Evolutionary conservation across 2,888 invertebrate species (phyloP).

Genomic region (Oegoconia quadripuncta): DNA sequence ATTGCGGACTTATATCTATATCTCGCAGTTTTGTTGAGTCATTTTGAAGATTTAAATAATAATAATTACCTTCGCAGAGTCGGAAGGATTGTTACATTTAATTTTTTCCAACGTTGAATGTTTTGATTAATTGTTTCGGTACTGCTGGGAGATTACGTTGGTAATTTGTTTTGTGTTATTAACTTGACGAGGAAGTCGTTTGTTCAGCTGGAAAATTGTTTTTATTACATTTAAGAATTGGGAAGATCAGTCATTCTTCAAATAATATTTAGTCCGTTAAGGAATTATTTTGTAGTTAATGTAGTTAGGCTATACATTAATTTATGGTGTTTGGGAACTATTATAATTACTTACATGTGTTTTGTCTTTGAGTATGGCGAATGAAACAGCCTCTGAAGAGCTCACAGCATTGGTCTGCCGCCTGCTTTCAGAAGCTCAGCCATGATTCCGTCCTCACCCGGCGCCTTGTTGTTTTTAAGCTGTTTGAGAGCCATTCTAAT

Average conservation of each 20-base stretch:
- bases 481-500: no score
- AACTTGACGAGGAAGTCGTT: constrained; percentile 71
- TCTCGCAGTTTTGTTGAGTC: constrained; percentile 59
- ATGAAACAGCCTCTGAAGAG: no score
- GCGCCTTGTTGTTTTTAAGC: no score
- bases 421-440: no score
- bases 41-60: constrained; percentile 74
- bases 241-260: constrained; percentile 20
- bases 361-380: no score
- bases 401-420: no score
- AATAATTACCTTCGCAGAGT: constrained; percentile 49
- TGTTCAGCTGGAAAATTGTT: constrained; percentile 51
- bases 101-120: constrained; percentile 51
- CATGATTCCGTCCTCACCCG: no score
- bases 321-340: no score
- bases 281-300: background rate
- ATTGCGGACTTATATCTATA: constrained; percentile 74
- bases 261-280: constrained; percentile 9
- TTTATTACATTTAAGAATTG: constrained; percentile 35
- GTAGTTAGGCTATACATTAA: background rate
- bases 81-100: constrained; percentile 52
- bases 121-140: constrained; percentile 71
- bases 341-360: no score
- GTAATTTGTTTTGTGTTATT: constrained; percentile 74
- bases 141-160: constrained; percentile 51